Evolutionary conservation across 2,888 invertebrate species (phyloP), one percentile per base, ranked within the genome.

Genomic region (Crematogaster levior): DNA sequence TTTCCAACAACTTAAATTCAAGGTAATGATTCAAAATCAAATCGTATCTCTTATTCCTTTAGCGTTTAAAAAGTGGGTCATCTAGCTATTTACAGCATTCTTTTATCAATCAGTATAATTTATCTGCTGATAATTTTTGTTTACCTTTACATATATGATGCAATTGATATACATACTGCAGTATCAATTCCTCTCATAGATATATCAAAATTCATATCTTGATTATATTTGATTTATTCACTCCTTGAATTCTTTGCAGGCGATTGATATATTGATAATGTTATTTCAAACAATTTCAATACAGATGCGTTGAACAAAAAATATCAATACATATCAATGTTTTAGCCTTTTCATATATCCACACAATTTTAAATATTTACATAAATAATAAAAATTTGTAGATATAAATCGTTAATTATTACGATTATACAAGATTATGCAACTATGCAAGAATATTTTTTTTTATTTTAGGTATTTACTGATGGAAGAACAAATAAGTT

Each of bases 401-500:
- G 30, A 12, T 21, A 40, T 5, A 63, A 21, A 4, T 27, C 18
- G 4, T 37, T n/a, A n/a, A 4, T 46, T 7, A 34, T 34, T 34
- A 5, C 6, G 34, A 34, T 34, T 34, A 5, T 5, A 34, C 6
- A 34, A 34, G 6, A 34, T 34, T 34, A 34, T 3, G 4, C n/a
- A n/a, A 24, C 3, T 21, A n/a, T 18, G n/a, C n/a, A 9, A 43
- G 21, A 63, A 37, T 10, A 46, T n/a, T 30, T 15, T 24, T 21
- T 56, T 70, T 56, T 56, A 12, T 70, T 91, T 83, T 95, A 99
- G 98, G 95, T 97, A 92, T 98, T 99, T 94, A 98, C 98, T 86
- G 98, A 98, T 96, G 99, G 99, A 61, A 98, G 98, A 85, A 98
- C 99, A 66, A 99, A 99, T 95, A 98, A 98, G 94, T 95, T 99